Base-by-base conservation (phyloP, 2,797 vertebrate species). In the Danio jaintianensis region DNA sequence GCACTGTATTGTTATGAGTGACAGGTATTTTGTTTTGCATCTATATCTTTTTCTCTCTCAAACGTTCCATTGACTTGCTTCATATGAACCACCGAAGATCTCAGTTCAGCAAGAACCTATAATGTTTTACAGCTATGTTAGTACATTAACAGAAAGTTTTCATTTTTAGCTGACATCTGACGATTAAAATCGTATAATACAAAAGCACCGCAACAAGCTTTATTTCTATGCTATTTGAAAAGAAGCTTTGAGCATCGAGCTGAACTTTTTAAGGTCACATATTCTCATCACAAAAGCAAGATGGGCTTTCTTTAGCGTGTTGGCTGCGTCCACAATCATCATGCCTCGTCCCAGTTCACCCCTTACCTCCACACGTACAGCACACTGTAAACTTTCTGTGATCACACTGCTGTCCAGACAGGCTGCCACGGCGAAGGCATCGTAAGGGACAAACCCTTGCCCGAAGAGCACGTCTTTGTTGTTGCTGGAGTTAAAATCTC, bases 361-460 rank as follows among this genome's bases (percentile, higher is more conserved):
- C 72, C 91, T 88, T 85, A 94, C 83, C 88, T 95, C 94, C 75
- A 95, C 93, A 0, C 83, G 91, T 3, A 93, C 93, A 0, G 93
- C 85, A 45, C 92, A 94, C 71, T 90, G 68, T 0, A 92, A 52
- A 7, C 77, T 88, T 80, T 92, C 90, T 0, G 86, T 92, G 2
- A 95, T 88, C 56, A 94, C 70, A 1, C 86, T 85, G 85, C 47
- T 8, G 68, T 95, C 92, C 0, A 95, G 82, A 42, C 88, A 94
- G 5, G 92, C 93, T 0, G 93, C 92, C 88, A 95, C 85, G 0
- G 93, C 93, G 0, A 92, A 94, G 2, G 93, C 79, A 0, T 95
- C 94, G 0, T 93, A 95, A 0, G 93, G 90, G 16, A 95, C 94
- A 0, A 94, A 95, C 45, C 91, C 90, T 0, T 89, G 50, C 0